Evolutionary conservation across 2,113 vertebrate species (phyloP).

Genomic region (Ivindomyrus marchei): DNA sequence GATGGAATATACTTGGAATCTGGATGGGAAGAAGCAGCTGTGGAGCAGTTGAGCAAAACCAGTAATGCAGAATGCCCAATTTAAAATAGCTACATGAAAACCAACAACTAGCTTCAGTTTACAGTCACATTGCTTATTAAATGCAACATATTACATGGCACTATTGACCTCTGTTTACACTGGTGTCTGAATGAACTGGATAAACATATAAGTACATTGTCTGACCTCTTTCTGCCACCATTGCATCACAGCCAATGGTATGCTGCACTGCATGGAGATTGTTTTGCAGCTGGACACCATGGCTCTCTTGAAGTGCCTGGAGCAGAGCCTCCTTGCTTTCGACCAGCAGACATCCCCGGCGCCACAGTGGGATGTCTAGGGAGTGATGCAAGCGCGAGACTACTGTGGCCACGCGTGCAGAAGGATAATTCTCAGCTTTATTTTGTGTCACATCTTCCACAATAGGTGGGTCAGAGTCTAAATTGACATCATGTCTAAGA

Average conservation of each 20-base stretch:
- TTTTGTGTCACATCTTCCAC: background rate
- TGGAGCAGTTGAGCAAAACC: background rate
- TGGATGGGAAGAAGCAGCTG: background rate
- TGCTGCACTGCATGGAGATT: constrained; percentile 37
- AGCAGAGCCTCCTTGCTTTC: constrained; percentile 59
- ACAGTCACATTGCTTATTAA: background rate
- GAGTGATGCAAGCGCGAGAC: constrained; percentile 47
- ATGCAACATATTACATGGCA: background rate
- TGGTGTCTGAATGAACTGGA: background rate
- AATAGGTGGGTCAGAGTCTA: constrained; percentile 17
- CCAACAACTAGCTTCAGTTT: background rate
- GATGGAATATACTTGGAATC: background rate
- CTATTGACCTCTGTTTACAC: background rate
- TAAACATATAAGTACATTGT: background rate
- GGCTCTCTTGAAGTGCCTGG: constrained; percentile 47
- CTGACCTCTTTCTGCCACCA: background rate
- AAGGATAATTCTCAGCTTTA: constrained; percentile 9
- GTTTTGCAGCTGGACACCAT: constrained; percentile 57
- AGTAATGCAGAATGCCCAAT: background rate
- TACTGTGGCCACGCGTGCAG: constrained; percentile 37
- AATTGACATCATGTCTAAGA: constrained; percentile 12
- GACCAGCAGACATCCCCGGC: constrained; percentile 48
- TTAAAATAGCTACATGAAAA: background rate
- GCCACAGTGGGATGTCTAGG: constrained; percentile 48
- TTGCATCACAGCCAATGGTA: background rate